Conservation (phyloP, 2,113 vertebrate species). For the Rhabdornis inornatus region DNA sequence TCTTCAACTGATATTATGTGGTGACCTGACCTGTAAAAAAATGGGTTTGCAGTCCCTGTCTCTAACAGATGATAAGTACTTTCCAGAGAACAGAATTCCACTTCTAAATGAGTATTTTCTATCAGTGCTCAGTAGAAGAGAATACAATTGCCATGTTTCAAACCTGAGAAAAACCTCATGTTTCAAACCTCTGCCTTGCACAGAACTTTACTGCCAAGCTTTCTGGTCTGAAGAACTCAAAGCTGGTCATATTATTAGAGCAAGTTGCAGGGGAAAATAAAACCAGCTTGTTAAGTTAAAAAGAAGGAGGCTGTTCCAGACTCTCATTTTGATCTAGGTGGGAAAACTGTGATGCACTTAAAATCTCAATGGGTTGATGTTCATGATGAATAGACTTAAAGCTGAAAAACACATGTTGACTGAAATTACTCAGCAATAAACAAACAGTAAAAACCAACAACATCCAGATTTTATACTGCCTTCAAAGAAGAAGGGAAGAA, state of each 20-base stretch:
- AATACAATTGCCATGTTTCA: background rate
- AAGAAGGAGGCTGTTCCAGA: constrained; percentile 26
- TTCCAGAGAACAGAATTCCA: background rate
- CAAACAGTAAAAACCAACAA: constrained; percentile 54
- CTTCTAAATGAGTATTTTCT: background rate
- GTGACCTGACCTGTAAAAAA: background rate
- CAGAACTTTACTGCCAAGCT: background rate
- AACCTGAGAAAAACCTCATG: background rate
- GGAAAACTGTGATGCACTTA: constrained; percentile 31
- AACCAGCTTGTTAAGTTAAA: background rate
- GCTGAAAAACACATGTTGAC: constrained; percentile 45
- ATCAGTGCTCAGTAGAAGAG: background rate
- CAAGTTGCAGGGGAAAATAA: constrained; percentile 17
- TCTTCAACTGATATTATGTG: background rate
- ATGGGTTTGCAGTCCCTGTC: background rate
- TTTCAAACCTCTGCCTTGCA: background rate
- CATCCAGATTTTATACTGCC: constrained; percentile 31
- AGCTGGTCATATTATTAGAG: constrained; percentile 11
- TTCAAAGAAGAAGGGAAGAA: constrained; percentile 43
- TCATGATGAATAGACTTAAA: constrained; percentile 39
- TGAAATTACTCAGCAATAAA: constrained; percentile 59
- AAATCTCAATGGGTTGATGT: background rate
- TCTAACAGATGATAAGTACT: background rate
- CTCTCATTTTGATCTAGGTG: constrained; percentile 60
- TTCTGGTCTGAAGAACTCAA: background rate